Evolutionary conservation across 2,888 invertebrate species (phyloP), one percentile per base, ranked within the genome.

Genomic region (Clivina fossor): DNA sequence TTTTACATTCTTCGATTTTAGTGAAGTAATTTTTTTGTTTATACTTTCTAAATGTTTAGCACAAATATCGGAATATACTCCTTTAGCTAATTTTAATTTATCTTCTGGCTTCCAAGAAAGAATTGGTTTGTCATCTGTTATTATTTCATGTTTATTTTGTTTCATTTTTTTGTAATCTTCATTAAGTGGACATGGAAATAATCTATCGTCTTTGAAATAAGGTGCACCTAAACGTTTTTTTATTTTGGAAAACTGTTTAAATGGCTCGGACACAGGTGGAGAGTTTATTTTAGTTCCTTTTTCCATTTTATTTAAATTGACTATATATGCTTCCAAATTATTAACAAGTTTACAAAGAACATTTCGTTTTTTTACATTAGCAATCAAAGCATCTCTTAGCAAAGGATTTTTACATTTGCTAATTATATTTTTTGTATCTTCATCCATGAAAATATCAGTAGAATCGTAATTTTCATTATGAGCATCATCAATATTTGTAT

Each of bases 171-270:
- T 3, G 9, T 60, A 57, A 57, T 88, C 87, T 3, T 75, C 71
- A 69, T 88, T 88, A 16, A 71, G 67, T 0, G 80, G 79, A 15
- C 82, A 79, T 2, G 76, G 70, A 61, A 78, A 81, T 16, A 77
- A 76, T 15, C 73, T 64, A 16, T 67, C 71, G 62, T 85, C 84
- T 65, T 85, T 86, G 61, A 89, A 89, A 66, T 84, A 89, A 1
- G 87, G 81, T 63, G 79, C 76, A 22, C 83, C 78, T 33, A 69
- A 57, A 24, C 44, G 33, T 20, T 47, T 47, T 47, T 33, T 33
- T n/a, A 47, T 33, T 13, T 11, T 9, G 19, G 16, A 28, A 9
- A 7, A 7, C 22, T 33, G 22, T 43, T 3, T 28, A n/a, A 4
- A 3, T 7, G 18, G 3, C 15, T 41, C 32, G 11, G 15, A 11